These are phyloP conservation scores for Coptotermes formosanus DNA, from an alignment of 1,140 invertebrate species.

Conservation along the genomic window DNA sequence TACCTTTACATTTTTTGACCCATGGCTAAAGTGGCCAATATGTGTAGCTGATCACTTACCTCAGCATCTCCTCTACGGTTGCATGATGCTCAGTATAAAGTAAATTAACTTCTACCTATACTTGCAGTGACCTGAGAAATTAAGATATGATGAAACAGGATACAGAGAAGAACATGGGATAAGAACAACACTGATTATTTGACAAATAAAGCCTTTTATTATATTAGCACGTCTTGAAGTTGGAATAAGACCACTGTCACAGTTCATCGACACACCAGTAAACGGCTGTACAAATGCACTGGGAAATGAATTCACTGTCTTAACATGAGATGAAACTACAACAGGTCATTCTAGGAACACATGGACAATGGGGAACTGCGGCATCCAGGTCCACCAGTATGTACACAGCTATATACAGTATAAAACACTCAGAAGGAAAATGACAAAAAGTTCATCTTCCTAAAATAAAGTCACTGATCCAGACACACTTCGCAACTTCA, in stretches of 20 bases:
- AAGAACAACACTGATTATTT: slow-evolving; percentile 12
- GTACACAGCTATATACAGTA: slow-evolving; percentile 34
- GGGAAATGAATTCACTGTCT: background rate
- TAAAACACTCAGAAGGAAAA: slow-evolving; percentile 35
- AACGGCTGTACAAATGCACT: slow-evolving; percentile 29
- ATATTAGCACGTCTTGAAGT: slow-evolving; percentile 22
- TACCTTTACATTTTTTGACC: no score
- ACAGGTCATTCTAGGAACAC: slow-evolving; percentile 28
- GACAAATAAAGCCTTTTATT: slow-evolving; percentile 35
- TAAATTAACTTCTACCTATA: no score
- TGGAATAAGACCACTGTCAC: slow-evolving; percentile 22
- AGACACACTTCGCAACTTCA: background rate
- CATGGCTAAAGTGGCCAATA: no score
- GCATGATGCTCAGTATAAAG: no score
- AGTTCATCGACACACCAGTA: slow-evolving; percentile 17
- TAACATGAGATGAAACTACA: background rate
- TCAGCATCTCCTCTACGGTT: no score
- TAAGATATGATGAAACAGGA: background rate
- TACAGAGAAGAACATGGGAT: background rate
- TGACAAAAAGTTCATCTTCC: slow-evolving; percentile 26
- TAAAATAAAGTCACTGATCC: slow-evolving; percentile 8
- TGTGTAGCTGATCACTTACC: no score
- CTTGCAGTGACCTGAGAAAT: no score
- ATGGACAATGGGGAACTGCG: slow-evolving; percentile 26
- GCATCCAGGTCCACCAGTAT: slow-evolving; percentile 24